Base-by-base conservation (phyloP, 2,113 vertebrate genomes). In the Regulus satrapa region DNA sequence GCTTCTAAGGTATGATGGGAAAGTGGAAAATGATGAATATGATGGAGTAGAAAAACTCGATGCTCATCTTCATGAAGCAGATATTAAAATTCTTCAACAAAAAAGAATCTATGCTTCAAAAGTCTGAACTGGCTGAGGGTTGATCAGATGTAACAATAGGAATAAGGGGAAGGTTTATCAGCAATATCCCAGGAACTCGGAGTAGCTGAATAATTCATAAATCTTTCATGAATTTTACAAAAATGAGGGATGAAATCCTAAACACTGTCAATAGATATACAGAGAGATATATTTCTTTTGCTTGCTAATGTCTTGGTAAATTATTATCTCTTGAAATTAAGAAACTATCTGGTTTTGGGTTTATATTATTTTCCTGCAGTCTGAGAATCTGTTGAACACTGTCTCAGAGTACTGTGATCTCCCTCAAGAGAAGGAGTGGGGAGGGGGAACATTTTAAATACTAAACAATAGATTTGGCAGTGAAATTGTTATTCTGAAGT, bases 121-220 rank as follows among this genome's bases (percentile, higher is more conserved):
- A 97, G 32, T 59, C 38, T 80, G 49, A 34, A 69, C 78, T 76
- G 24, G 58, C 90, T 63, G 66, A 73, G 74, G 4, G 87, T 82
- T 59, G 91, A 63, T n/a, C 61, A 84, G 84, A 89, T 58, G 58
- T 78, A 94, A 92, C 63, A 52, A 51, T 15, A 31, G 80, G 86
- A 91, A 54, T 86, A 92, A 90, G 88, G 63, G 55, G 45, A 69
- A 88, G 46, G 85, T 94, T 96, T 97, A 97, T 96, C 94, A 89
- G 55, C 66, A 91, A 93, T 78, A 95, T 94, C 72, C 45, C 74
- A 77, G 86, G 62, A 89, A 92, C 67, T 73, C 59, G 34, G 48
- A 71, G 74, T 31, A 75, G 94, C 96, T 84, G 55, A 61, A 92
- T 85, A 97, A 95, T 89, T 97, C 96, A 95, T 97, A 94, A 97